Evolutionary conservation across 2,888 invertebrate genomes (phyloP).

Genomic region (Cosmopolites sordidus): DNA sequence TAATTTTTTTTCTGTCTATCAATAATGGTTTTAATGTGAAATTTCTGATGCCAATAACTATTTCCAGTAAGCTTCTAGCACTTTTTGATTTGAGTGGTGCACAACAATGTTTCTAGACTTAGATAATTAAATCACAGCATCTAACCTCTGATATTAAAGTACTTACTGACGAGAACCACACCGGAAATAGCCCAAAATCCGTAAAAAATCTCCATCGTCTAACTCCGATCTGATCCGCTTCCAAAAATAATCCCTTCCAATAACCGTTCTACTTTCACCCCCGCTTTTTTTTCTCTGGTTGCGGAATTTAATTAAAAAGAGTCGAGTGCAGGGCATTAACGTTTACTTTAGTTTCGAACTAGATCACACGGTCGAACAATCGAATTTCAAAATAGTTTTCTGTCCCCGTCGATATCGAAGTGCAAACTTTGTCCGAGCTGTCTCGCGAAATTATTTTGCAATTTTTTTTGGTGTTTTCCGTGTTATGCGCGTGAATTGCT

Average conservation of each 20-base stretch:
- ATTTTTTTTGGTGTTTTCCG: no score
- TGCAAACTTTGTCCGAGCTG: neutral
- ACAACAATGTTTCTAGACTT: no score
- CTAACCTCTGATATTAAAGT: no score
- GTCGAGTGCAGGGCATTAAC: conserved; percentile 3
- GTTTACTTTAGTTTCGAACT: conserved; percentile 13
- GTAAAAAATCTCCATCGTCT: neutral
- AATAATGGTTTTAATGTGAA: no score
- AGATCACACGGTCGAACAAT: conserved; percentile 6
- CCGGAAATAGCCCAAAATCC: no score
- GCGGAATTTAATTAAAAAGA: conserved; percentile 13
- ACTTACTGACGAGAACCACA: no score
- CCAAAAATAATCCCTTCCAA: conserved; percentile 1
- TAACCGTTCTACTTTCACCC: neutral
- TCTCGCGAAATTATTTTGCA: neutral
- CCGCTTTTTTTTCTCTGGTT: neutral
- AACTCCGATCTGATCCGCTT: neutral
- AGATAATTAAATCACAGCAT: no score
- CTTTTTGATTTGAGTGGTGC: no score
- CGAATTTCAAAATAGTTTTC: conserved; percentile 6
- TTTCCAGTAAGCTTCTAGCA: no score
- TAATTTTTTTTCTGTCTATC: no score
- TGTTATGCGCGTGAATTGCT: no score
- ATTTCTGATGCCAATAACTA: no score
- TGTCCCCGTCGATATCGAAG: neutral